Percentiles rank a stretch among this genome's conserved stretches.
Conservation (phyloP, 2,888 invertebrate genomes). For the Pelosia muscerda region DNA sequence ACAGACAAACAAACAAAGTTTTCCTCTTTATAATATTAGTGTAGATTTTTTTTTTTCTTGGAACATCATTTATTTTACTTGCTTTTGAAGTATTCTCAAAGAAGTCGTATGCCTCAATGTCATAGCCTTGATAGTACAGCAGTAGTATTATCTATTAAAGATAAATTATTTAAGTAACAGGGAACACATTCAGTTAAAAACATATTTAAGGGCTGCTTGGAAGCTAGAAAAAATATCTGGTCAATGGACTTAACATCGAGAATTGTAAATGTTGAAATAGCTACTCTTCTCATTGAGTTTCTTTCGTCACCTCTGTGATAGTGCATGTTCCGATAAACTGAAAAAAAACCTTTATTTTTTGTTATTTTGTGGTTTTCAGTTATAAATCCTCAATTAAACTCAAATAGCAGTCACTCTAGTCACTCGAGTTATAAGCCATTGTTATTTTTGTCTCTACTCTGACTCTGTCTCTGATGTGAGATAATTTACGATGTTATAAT, state of each 20-base stretch:
- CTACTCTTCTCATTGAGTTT: too few species aligned
- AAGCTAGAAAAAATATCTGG: neutral
- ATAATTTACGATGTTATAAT: constrained; percentile 64
- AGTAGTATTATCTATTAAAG: too few species aligned
- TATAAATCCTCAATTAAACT: neutral
- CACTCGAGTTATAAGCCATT: constrained; percentile 63
- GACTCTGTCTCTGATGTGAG: constrained; percentile 56
- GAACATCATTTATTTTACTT: neutral
- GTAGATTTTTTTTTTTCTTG: too few species aligned
- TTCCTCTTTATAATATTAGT: too few species aligned
- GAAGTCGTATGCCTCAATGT: neutral
- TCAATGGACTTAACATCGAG: too few species aligned
- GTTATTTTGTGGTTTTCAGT: neutral
- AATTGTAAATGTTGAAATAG: neutral
- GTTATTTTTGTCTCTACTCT: constrained; percentile 67
- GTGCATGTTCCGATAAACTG: too few species aligned
- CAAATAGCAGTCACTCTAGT: constrained; percentile 40
- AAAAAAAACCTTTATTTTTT: too few species aligned
- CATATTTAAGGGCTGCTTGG: neutral
- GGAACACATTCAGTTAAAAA: too few species aligned
- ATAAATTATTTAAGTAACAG: too few species aligned
- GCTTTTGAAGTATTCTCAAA: neutral
- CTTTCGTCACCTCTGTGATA: too few species aligned
- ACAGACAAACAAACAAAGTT: too few species aligned
- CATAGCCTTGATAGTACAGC: neutral